Percentiles rank a stretch among this genome's conserved stretches.
Evolutionary conservation across 2,797 vertebrate genomes (phyloP).

Genomic region (Thamnophis elegans): DNA sequence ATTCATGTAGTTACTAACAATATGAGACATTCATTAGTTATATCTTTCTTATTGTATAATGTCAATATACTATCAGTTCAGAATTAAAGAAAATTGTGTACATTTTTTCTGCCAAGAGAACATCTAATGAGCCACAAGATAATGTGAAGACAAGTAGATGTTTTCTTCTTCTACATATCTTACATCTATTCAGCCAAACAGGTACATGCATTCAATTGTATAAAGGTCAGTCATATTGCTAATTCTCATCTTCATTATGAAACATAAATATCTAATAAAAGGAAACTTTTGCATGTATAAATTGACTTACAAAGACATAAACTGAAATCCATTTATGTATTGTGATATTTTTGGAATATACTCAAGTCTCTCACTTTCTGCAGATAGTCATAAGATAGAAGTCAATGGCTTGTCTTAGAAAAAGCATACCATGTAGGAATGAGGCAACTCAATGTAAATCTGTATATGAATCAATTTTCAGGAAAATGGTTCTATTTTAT

Average conservation of each 20-base stretch:
- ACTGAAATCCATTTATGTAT: not conserved
- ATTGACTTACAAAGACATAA: not conserved
- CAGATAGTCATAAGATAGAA: not conserved
- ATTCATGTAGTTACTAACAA: conserved; percentile 13
- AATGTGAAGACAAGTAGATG: conserved; percentile 12
- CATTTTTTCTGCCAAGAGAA: conserved; percentile 11
- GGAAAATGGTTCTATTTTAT: not conserved
- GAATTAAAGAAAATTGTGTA: conserved; percentile 22
- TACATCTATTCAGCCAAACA: not conserved
- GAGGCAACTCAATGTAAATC: not conserved
- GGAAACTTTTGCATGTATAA: not conserved
- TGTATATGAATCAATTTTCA: not conserved
- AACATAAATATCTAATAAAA: not conserved
- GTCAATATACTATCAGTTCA: not conserved
- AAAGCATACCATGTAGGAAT: not conserved
- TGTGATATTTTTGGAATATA: not conserved
- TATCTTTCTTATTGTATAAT: not conserved
- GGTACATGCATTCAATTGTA: not conserved
- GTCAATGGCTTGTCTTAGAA: not conserved
- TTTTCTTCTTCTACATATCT: not conserved
- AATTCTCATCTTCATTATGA: not conserved
- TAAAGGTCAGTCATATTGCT: not conserved
- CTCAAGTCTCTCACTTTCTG: not conserved
- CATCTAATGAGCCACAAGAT: not conserved
- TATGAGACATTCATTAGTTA: not conserved